A percentile compares a stretch with the other conserved stretches of the same genome.
Evolutionary conservation across 2,797 vertebrate genomes (phyloP).

Genomic region (Tamandua tetradactyla): DNA sequence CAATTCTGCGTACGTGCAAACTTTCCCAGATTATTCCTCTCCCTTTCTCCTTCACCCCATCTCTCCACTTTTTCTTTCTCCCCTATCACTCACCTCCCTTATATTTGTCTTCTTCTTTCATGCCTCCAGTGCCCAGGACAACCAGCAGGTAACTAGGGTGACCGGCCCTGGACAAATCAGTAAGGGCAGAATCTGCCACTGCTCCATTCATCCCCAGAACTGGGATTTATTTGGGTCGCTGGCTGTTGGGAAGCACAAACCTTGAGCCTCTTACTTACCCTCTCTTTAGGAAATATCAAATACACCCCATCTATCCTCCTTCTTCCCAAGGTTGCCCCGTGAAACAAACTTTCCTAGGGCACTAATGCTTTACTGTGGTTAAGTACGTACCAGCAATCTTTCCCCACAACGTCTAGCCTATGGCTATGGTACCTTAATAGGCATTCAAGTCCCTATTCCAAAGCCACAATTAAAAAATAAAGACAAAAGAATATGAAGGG

Average conservation of each 20-base stretch:
- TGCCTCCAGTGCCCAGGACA: neutral
- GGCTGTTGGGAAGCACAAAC: neutral
- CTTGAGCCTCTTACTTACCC: neutral
- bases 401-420: neutral
- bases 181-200: neutral
- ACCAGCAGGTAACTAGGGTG: neutral
- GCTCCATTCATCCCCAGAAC: neutral
- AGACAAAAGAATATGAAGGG: neutral
- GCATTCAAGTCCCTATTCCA: neutral
- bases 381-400: neutral
- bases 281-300: neutral
- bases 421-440: neutral
- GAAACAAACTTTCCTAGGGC: neutral
- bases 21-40: neutral
- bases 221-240: neutral
- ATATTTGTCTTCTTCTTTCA: neutral
- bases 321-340: neutral
- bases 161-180: too few relatives aligned
- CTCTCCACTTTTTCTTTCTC: neutral
- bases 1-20: neutral
- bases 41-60: neutral
- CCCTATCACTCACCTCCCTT: neutral
- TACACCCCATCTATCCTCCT: neutral
- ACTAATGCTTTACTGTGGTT: neutral
- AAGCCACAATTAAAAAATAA: neutral